Conservation (phyloP, 2,888 invertebrate species). For the Trachelus troglodyta region DNA sequence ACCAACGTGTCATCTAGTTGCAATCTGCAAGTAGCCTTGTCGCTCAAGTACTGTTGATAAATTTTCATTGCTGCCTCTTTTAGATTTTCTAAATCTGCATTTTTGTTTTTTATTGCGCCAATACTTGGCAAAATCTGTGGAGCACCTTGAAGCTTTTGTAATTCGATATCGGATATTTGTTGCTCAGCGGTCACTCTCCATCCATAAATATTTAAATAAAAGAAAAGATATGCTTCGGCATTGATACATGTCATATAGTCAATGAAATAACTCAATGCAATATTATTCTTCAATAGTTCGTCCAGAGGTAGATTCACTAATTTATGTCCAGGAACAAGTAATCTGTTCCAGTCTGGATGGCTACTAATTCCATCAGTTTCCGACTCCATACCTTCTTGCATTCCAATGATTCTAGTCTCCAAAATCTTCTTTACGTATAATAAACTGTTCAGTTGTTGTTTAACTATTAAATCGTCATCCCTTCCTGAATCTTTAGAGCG, state of each 20-base stretch:
- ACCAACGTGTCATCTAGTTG: slow-evolving; percentile 73
- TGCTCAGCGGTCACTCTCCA: slow-evolving; percentile 79
- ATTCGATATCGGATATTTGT: slow-evolving; percentile 72
- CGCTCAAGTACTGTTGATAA: slow-evolving; percentile 81
- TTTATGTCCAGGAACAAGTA: slow-evolving; percentile 66
- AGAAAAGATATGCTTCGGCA: slow-evolving; percentile 79
- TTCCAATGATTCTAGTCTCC: slow-evolving; percentile 72
- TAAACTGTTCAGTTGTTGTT: slow-evolving; percentile 88
- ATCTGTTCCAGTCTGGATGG: slow-evolving; percentile 63
- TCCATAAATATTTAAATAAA: slow-evolving; percentile 79
- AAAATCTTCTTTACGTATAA: slow-evolving; percentile 83
- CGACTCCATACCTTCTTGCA: slow-evolving; percentile 68
- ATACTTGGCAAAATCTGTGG: slow-evolving; percentile 35
- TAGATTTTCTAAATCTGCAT: slow-evolving; percentile 63
- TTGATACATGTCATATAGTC: slow-evolving; percentile 80
- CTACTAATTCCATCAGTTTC: slow-evolving; percentile 61
- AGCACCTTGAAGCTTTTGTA: slow-evolving; percentile 65
- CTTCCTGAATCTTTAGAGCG: slow-evolving; percentile 88
- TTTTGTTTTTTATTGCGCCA: slow-evolving; percentile 43
- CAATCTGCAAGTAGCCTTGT: slow-evolving; percentile 75
- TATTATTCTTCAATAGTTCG: slow-evolving; percentile 80
- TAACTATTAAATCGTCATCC: slow-evolving; percentile 83
- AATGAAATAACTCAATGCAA: slow-evolving; percentile 81
- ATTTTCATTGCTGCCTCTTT: slow-evolving; percentile 80
- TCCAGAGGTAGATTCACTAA: slow-evolving; percentile 75